These are phyloP conservation scores for Invenusta paracnida DNA, from an alignment of 2,888 invertebrate species.

Conservation along the genomic window DNA sequence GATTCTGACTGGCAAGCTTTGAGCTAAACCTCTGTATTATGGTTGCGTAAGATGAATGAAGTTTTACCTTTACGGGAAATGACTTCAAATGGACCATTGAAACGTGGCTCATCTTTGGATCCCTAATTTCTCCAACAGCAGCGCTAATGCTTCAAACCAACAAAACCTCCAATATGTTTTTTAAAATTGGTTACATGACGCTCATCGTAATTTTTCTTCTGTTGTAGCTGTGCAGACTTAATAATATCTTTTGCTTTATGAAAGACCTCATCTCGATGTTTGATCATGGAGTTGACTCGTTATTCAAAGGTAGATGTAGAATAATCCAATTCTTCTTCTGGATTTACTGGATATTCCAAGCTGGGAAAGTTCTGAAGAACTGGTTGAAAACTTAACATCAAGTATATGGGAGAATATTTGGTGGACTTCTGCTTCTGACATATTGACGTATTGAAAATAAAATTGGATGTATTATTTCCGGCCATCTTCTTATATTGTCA, in stretches of 20 bases:
- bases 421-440: slow-evolving; percentile 8
- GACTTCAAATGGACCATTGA: slow-evolving; percentile 1
- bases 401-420: slow-evolving; percentile 9
- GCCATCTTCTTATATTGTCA: not conserved
- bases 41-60: slow-evolving; percentile 17
- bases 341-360: not conserved
- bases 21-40: not conserved
- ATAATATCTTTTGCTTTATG: not conserved
- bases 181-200: not conserved
- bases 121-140: not conserved
- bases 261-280: not conserved
- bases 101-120: not conserved
- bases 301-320: not conserved
- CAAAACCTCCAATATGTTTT: not conserved
- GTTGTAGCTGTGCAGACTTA: not conserved
- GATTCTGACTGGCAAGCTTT: not conserved
- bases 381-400: not conserved
- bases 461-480: not conserved
- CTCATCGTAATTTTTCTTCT: slow-evolving; percentile 12
- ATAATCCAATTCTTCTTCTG: not conserved
- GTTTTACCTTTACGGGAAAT: not conserved
- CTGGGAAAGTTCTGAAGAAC: not conserved
- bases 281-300: not conserved
- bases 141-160: not conserved
- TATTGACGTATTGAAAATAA: not conserved